Base-by-base conservation (phyloP, 2,113 vertebrate genomes). In the Melanocharis versteri region DNA sequence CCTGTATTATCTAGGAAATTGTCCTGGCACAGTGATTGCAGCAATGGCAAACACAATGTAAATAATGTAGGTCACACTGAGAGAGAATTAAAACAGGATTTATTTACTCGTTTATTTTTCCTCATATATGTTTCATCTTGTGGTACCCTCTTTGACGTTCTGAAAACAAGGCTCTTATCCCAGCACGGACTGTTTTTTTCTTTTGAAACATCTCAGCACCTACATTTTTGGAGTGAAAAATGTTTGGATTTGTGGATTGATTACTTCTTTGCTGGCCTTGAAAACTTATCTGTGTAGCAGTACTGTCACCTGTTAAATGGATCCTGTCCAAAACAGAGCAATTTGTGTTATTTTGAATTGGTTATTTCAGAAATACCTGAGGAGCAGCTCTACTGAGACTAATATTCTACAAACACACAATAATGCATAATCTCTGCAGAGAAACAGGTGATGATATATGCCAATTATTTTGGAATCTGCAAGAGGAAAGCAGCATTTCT, bases 1-100 rank as follows among this genome's bases (percentile, higher is more conserved):
- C 56, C 78, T 4, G 14, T 27, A 77, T 83, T 95, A 88, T 93
- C 91, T 83, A 53, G 83, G 92, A 97, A 97, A 91, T 87, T 54
- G 83, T 65, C 53, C 40, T 65, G 31, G 68, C 79, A 65, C 90
- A 31, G 64, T 71, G 90, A 83, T 85, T 94, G 92, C 92, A 89
- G 21, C 42, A 53, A 45, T 65, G 80, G 69, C 61, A 91, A 94
- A 72, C 48, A 26, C 51, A 76, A 16, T 75, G 80, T 70, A 94
- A 91, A 92, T 80, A 83, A 88, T 26, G 26, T 51, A 40, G 66
- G 72, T 75, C 83, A 78, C 27, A 68, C 30, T 2, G 3, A 64
- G 51, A 37, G 71, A 87, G 91, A 93, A 69, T 84, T 76, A 76
- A 86, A 75, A 6, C 31, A 13, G 42, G 31, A 40, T 65, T 94